Evolutionary conservation across 2,888 invertebrate genomes (phyloP).

Genomic region (Buathra laborator): DNA sequence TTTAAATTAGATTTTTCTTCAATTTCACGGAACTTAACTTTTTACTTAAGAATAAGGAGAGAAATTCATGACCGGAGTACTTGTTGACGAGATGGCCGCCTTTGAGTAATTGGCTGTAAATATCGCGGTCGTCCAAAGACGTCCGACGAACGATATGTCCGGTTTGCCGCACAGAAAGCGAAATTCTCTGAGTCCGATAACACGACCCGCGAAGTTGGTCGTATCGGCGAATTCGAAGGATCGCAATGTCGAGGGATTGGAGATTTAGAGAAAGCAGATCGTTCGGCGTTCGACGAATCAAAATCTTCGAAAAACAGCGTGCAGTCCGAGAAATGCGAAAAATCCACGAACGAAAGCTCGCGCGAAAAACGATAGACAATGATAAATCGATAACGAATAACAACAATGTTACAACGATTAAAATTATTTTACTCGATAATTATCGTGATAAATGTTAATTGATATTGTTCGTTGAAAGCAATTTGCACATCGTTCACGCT

Average conservation of each 20-base stretch:
- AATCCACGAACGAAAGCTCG: slow-evolving; percentile 69
- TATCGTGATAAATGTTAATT: slow-evolving; percentile 31
- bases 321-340: slow-evolving; percentile 69
- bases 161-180: slow-evolving; percentile 72
- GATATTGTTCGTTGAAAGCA: slow-evolving; percentile 12
- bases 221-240: slow-evolving; percentile 70
- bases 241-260: slow-evolving; percentile 68
- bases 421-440: slow-evolving; percentile 22
- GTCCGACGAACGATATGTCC: slow-evolving; percentile 72
- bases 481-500: slow-evolving; percentile 31
- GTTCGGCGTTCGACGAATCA: slow-evolving; percentile 72
- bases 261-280: slow-evolving; percentile 79
- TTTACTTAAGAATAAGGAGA: too few species aligned
- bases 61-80: too few species aligned
- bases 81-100: too few species aligned
- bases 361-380: slow-evolving; percentile 56
- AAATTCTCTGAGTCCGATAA: slow-evolving; percentile 80
- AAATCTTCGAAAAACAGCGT: slow-evolving; percentile 68
- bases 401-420: background rate
- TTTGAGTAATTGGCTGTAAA: too few species aligned
- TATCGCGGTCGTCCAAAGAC: too few species aligned
- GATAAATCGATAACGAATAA: background rate
- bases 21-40: too few species aligned
- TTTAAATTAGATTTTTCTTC: too few species aligned
- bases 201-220: slow-evolving; percentile 70